Conservation (phyloP, 1,140 invertebrate genomes). For the Drosophila serrata region DNA sequence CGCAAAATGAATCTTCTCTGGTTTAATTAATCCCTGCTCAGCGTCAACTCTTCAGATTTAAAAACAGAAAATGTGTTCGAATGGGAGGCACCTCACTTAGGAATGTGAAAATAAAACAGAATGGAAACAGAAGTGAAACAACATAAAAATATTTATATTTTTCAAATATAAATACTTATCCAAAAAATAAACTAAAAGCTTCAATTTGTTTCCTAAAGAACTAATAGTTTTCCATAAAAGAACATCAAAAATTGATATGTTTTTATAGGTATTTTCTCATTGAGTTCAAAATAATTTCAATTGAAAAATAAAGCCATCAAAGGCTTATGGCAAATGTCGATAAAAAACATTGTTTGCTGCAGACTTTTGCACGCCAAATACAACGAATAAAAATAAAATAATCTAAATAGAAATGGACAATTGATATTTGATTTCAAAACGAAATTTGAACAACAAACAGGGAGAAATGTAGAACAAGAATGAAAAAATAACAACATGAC, state of each 20-base stretch:
- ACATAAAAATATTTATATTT: neutral
- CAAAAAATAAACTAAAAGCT: neutral
- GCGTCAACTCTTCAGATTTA: constrained; percentile 21
- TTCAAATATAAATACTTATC: neutral
- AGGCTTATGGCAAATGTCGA: neutral
- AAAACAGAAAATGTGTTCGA: constrained; percentile 8
- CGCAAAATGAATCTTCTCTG: constrained; percentile 61
- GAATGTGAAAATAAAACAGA: neutral
- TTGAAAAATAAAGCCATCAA: neutral
- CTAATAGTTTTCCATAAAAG: too few relatives aligned
- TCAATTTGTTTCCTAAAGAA: neutral
- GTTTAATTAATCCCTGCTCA: constrained; percentile 74
- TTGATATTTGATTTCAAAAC: constrained; percentile 13
- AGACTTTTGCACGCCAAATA: too few relatives aligned
- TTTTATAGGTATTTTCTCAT: neutral
- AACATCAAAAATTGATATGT: neutral
- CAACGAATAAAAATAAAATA: neutral
- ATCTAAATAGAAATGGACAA: neutral
- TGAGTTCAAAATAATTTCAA: constrained; percentile 4
- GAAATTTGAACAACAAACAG: neutral
- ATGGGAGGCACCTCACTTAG: constrained; percentile 1
- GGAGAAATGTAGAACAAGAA: neutral
- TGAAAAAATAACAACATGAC: neutral
- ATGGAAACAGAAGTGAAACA: too few relatives aligned
- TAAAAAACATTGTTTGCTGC: too few relatives aligned